Evolutionary conservation across 2,797 vertebrate genomes (phyloP).

Genomic region (Crocodylus rhombifer): DNA sequence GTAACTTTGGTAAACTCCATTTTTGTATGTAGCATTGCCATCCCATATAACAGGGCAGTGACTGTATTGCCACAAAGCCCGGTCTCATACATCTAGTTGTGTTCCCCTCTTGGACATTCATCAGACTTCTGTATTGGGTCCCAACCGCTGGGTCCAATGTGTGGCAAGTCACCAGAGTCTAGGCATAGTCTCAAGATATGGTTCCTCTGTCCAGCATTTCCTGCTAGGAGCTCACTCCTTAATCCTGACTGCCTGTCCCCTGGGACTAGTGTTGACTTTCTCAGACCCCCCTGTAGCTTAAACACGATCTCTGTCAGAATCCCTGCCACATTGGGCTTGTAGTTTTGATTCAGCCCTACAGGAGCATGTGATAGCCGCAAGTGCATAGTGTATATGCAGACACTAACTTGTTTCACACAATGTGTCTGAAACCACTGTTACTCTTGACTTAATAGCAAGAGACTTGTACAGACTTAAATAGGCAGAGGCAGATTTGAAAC

Average conservation of each 20-base stretch:
- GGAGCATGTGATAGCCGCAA: neutral
- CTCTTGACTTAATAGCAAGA: neutral
- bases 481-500: neutral
- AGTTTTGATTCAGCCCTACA: neutral
- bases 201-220: neutral
- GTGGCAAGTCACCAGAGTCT: neutral
- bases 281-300: too few species aligned
- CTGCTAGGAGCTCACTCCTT: neutral
- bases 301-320: neutral
- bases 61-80: neutral
- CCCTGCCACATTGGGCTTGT: neutral
- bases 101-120: neutral
- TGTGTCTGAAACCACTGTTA: neutral
- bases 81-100: too few species aligned
- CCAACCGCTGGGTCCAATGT: neutral
- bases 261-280: neutral
- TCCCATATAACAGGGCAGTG: neutral
- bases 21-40: fast-evolving
- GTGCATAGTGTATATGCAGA: neutral
- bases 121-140: neutral
- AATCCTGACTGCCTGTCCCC: neutral
- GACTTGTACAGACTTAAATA: neutral
- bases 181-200: neutral
- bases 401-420: fast-evolving
- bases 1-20: neutral